Evolutionary conservation across 2,888 invertebrate genomes (phyloP).

Genomic region (Rambutsinella grinnellia): DNA sequence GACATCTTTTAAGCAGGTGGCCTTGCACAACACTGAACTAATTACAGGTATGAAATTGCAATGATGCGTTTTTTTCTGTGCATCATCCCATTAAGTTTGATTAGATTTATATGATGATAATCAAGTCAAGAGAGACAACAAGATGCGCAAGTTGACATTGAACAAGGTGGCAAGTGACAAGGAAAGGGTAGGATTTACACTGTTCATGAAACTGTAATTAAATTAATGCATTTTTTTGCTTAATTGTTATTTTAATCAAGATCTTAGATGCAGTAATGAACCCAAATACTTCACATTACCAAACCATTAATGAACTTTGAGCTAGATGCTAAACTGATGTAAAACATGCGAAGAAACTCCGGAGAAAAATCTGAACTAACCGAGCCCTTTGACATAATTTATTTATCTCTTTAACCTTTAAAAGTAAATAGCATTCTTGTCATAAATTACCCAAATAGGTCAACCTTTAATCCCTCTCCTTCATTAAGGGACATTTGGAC

Average conservation of each 20-base stretch:
- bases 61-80: constrained; percentile 1
- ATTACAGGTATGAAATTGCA: constrained; percentile 27
- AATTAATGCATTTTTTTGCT: neutral
- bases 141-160: constrained; percentile 28
- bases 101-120: constrained; percentile 35
- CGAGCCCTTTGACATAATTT: too few species aligned
- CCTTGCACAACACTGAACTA: constrained; percentile 50
- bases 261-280: too few species aligned
- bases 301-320: constrained; percentile 1
- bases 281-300: too few species aligned
- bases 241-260: neutral
- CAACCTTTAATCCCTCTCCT: neutral
- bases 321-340: neutral
- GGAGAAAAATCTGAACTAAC: neutral
- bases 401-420: too few species aligned
- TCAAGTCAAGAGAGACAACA: neutral
- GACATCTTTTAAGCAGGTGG: constrained; percentile 24
- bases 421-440: too few species aligned
- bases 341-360: neutral
- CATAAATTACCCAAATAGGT: too few species aligned
- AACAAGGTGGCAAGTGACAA: too few species aligned
- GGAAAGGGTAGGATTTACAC: constrained; percentile 3
- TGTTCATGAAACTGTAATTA: neutral
- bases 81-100: too few species aligned
- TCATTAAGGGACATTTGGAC: neutral